These are phyloP conservation scores for Channa maculata DNA, from an alignment of 2,113 vertebrate species.

Conservation along the genomic window DNA sequence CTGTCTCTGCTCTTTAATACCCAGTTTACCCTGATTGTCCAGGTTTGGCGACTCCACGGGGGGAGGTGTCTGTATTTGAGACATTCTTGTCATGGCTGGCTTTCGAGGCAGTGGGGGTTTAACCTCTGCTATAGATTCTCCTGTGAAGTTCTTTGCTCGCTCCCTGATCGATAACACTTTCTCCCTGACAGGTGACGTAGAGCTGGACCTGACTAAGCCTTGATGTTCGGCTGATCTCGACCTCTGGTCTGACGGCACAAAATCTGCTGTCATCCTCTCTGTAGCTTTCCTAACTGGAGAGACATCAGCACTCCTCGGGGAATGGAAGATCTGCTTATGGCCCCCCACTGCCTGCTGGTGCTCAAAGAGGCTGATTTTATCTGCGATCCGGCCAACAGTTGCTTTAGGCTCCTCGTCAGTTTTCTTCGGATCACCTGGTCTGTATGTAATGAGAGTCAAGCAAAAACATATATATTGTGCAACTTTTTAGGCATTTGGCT, in stretches of 20 bases:
- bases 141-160: slow-evolving; percentile 49
- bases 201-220: slow-evolving; percentile 10
- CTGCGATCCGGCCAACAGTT: slow-evolving; percentile 51
- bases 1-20: slow-evolving; percentile 33
- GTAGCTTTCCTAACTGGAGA: slow-evolving; percentile 63
- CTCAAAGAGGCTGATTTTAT: slow-evolving; percentile 81
- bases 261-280: slow-evolving; percentile 18
- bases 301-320: slow-evolving; percentile 62
- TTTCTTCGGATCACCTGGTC: slow-evolving; percentile 52
- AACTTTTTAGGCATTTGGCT: background rate
- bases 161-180: slow-evolving; percentile 62
- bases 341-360: background rate
- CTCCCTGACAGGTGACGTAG: slow-evolving; percentile 25
- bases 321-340: slow-evolving; percentile 15
- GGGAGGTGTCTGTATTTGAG: slow-evolving; percentile 15
- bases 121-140: background rate
- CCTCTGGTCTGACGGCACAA: slow-evolving; percentile 38
- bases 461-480: background rate
- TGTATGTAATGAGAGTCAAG: slow-evolving; percentile 48
- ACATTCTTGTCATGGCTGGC: slow-evolving; percentile 39
- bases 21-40: slow-evolving; percentile 70
- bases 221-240: slow-evolving; percentile 60
- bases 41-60: slow-evolving; percentile 45
- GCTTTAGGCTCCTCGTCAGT: slow-evolving; percentile 38
- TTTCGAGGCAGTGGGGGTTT: slow-evolving; percentile 22